phyloP scores from a whole-genome alignment of 2,797 vertebrate genomes.

The Sorex maritimensis region DNA sequence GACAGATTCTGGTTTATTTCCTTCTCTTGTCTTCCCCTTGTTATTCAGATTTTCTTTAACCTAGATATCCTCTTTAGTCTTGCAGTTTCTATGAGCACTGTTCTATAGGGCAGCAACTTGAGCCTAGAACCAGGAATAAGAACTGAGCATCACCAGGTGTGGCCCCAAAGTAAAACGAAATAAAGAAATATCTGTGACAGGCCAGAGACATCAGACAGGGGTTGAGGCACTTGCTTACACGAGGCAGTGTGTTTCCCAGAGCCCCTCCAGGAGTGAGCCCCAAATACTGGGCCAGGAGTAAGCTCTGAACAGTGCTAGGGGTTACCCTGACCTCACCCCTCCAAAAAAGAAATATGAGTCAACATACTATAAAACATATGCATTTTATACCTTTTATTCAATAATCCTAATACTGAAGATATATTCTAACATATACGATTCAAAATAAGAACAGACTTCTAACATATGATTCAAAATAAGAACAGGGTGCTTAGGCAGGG shows the following conservation, averaged over 20 bases:
- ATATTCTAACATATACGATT: not conserved
- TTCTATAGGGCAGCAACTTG: not conserved
- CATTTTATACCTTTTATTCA: not conserved
- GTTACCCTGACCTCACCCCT: too few relatives aligned
- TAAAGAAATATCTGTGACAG: too few relatives aligned
- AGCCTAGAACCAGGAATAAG: too few relatives aligned
- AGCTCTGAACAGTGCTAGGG: too few relatives aligned
- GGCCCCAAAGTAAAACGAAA: too few relatives aligned
- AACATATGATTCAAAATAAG: slow-evolving; percentile 31
- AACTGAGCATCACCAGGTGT: too few relatives aligned
- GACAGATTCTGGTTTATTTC: not conserved
- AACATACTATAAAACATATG: slow-evolving; percentile 19
- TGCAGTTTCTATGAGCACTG: not conserved
- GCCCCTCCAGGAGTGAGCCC: too few relatives aligned
- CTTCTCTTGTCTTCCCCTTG: not conserved
- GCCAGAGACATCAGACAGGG: too few relatives aligned
- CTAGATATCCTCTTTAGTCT: slow-evolving; percentile 15
- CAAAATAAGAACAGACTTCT: slow-evolving; percentile 25
- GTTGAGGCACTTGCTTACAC: too few relatives aligned
- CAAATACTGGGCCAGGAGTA: too few relatives aligned
- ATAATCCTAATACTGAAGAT: slow-evolving; percentile 44
- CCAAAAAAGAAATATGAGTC: not conserved
- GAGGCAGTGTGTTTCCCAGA: too few relatives aligned
- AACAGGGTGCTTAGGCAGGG: not conserved
- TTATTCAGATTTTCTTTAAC: slow-evolving; percentile 64